Evolutionary conservation across 2,797 vertebrate genomes (phyloP).

Genomic region (Coluber constrictor): DNA sequence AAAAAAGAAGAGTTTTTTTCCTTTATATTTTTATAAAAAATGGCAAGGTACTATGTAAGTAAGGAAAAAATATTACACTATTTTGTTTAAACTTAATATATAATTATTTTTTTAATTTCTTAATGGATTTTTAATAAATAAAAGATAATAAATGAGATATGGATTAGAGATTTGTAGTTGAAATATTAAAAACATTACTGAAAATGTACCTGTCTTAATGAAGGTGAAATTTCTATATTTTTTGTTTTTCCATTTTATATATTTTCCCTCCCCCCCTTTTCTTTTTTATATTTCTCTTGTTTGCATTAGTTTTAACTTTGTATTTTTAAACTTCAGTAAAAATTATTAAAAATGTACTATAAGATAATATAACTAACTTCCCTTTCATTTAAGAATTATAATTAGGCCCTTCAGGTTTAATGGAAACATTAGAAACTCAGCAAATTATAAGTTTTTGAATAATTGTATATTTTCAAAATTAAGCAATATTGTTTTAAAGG

Average conservation of each 20-base stretch:
- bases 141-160: too few species aligned
- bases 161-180: too few species aligned
- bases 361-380: not conserved
- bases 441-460: not conserved
- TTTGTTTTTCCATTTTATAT: not conserved
- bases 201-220: not conserved
- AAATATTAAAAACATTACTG: not conserved
- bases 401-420: not conserved
- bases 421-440: not conserved
- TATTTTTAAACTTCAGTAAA: not conserved
- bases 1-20: not conserved
- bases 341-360: not conserved
- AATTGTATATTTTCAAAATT: not conserved
- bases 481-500: slow-evolving; percentile 4
- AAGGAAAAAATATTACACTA: not conserved
- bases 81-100: not conserved
- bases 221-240: not conserved
- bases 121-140: not conserved
- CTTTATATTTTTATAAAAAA: not conserved
- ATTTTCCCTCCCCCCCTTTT: not conserved
- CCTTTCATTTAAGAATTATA: not conserved
- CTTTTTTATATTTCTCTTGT: not conserved
- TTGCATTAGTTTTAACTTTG: not conserved
- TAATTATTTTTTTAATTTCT: not conserved
- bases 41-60: not conserved